Evolutionary conservation across 2,888 invertebrate species (phyloP), one percentile per base, ranked within the genome.

Genomic region (Amiota mariae): DNA sequence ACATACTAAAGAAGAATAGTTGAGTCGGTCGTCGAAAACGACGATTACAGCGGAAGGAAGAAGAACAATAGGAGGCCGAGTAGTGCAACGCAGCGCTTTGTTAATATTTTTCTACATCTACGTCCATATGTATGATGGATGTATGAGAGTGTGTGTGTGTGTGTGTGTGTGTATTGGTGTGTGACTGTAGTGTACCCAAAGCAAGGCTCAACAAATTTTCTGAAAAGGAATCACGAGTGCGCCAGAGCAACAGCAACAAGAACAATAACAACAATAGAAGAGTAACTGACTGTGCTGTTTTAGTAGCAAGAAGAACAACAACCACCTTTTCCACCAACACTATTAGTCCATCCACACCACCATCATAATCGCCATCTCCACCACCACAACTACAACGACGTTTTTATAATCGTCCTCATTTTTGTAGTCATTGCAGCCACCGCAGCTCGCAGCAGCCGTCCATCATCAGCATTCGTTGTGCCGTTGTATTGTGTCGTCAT

Each of bases 171-270:
- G 57, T 57, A 20, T 57, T n/a, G 54, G 54, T 54, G 12, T 57
- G n/a, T 57, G 57, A n/a, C 12, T 36, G 57, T 24, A 24, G 13
- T 63, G 48, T 15, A 15, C 63, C 11, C 59, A 20, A 47, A 66
- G 64, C 36, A 66, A 81, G 83, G 83, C 83, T 85, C 83, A 83
- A 83, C 83, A 83, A 85, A 83, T 85, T 82, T 85, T 77, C 78
- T 79, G 76, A 83, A 85, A 83, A 81, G 83, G 78, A 83, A 83
- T 82, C 80, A 79, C 83, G 80, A 85, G 48, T 71, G 66, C 83
- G 81, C 81, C 82, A 74, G 59, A 79, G 63, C 76, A 74, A 77
- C 74, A 75, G 61, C 74, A 73, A 67, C 71, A 75, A 73, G 75
- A 76, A 59, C 70, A 61, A 59, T 18, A 61, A 59, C 47, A 71